Percentiles rank a stretch among this genome's conserved stretches.
Evolutionary conservation across 2,113 vertebrate genomes (phyloP).

Genomic region (Trogon melanurus): DNA sequence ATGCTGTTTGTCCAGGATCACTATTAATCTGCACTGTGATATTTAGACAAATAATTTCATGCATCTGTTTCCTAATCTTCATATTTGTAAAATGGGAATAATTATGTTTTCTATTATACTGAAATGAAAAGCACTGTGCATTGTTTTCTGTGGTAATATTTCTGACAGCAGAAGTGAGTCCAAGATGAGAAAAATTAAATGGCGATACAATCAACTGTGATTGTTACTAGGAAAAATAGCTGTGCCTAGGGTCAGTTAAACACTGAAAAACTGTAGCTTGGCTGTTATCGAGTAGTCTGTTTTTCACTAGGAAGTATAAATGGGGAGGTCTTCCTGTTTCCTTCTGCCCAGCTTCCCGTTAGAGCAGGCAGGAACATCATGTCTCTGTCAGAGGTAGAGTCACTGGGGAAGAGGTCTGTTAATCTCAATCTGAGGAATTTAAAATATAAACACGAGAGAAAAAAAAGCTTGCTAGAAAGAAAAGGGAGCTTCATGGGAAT

Average conservation of each 20-base stretch:
- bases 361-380: neutral
- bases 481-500: neutral
- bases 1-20: neutral
- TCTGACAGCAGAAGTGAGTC: neutral
- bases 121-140: neutral
- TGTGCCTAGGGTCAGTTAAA: neutral
- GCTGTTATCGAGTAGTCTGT: neutral
- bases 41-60: neutral
- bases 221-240: neutral
- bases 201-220: neutral
- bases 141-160: neutral
- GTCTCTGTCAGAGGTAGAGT: neutral
- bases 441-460: neutral
- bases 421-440: neutral
- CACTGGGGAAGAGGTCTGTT: neutral
- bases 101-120: neutral
- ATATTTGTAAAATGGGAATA: neutral
- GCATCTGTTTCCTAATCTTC: neutral
- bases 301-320: neutral
- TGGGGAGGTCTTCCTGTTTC: neutral
- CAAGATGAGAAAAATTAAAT: neutral
- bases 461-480: neutral
- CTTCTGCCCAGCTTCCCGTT: neutral
- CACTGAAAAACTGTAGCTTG: neutral
- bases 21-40: neutral